Percentiles rank a stretch among this genome's conserved stretches.
These are phyloP conservation scores for Mallotus villosus DNA, from an alignment of 2,797 vertebrate species.

Conservation along the genomic window DNA sequence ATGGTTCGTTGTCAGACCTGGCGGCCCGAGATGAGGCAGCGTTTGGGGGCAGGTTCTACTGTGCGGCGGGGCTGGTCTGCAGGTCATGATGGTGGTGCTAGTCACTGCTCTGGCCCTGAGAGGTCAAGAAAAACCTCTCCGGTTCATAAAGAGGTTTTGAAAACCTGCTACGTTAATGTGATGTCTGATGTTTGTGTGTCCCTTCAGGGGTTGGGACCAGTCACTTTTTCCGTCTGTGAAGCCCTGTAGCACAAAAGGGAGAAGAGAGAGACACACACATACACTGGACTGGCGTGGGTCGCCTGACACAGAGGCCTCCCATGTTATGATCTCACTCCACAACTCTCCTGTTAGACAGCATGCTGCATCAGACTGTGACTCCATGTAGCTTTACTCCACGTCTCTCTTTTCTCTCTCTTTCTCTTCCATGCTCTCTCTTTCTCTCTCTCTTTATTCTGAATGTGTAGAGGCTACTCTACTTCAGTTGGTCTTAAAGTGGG, in stretches of 20 bases:
- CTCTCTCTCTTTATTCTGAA: constrained; percentile 51
- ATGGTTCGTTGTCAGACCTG: too few relatives aligned
- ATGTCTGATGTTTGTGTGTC: not conserved
- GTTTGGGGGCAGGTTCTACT: too few relatives aligned
- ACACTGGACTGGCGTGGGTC: constrained; percentile 64
- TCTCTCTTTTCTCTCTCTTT: constrained; percentile 15
- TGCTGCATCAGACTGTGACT: constrained; percentile 65
- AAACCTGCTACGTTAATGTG: not conserved
- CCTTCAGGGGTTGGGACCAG: constrained; percentile 1
- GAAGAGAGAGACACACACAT: constrained; percentile 42
- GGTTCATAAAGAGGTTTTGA: not conserved
- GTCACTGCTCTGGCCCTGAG: constrained; percentile 34
- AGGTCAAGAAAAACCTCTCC: not conserved
- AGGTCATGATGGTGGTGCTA: constrained; percentile 25
- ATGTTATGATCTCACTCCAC: constrained; percentile 27
- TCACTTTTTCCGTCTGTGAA: constrained; percentile 32
- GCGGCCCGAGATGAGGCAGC: too few relatives aligned
- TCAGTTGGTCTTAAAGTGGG: constrained; percentile 48
- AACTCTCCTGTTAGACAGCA: constrained; percentile 48
- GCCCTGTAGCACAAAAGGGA: constrained; percentile 50
- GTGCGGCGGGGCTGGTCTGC: too few relatives aligned
- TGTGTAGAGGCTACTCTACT: constrained; percentile 53
- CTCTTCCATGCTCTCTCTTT: not conserved
- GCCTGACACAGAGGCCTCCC: constrained; percentile 25
- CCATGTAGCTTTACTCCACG: constrained; percentile 36